Evolutionary conservation across 2,113 vertebrate species (phyloP).

Genomic region (Siniperca knerii): DNA sequence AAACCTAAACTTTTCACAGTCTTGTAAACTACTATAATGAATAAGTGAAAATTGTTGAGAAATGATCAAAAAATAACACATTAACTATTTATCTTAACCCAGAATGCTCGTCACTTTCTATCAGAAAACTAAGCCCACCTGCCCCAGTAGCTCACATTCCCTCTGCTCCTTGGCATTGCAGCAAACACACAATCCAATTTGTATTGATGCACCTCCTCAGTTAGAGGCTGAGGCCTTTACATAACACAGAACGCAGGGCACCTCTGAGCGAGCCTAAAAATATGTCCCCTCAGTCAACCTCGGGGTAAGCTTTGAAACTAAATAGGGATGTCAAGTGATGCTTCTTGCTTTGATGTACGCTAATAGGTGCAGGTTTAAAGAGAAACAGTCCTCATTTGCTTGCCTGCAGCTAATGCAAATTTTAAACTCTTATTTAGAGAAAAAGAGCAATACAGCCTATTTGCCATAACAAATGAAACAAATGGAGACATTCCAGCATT

Average conservation of each 20-base stretch:
- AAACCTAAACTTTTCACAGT: not conserved
- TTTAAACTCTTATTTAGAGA: not conserved
- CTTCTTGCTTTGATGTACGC: slow-evolving; percentile 17
- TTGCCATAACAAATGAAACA: not conserved
- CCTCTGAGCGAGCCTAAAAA: slow-evolving; percentile 56
- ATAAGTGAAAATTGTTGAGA: not conserved
- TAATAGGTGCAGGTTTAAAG: slow-evolving; percentile 36
- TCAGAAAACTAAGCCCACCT: not conserved
- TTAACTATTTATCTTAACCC: not conserved
- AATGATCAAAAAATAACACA: not conserved
- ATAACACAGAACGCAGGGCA: slow-evolving; percentile 35
- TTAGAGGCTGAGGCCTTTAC: slow-evolving; percentile 49
- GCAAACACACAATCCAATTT: slow-evolving; percentile 52
- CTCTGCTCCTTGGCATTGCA: slow-evolving; percentile 28
- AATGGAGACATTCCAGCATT: not conserved
- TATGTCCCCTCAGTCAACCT: slow-evolving; percentile 26
- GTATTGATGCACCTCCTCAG: slow-evolving; percentile 37
- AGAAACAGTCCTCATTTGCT: not conserved
- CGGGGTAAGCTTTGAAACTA: slow-evolving; percentile 41
- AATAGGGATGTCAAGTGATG: slow-evolving; percentile 52
- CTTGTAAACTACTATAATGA: not conserved
- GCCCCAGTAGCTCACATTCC: slow-evolving; percentile 20
- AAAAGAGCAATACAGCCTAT: not conserved
- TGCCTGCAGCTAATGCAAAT: slow-evolving; percentile 4
- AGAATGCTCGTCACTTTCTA: not conserved